phyloP scores from a whole-genome alignment of 2,113 vertebrate species.

The Myrmecophaga tridactyla region DNA sequence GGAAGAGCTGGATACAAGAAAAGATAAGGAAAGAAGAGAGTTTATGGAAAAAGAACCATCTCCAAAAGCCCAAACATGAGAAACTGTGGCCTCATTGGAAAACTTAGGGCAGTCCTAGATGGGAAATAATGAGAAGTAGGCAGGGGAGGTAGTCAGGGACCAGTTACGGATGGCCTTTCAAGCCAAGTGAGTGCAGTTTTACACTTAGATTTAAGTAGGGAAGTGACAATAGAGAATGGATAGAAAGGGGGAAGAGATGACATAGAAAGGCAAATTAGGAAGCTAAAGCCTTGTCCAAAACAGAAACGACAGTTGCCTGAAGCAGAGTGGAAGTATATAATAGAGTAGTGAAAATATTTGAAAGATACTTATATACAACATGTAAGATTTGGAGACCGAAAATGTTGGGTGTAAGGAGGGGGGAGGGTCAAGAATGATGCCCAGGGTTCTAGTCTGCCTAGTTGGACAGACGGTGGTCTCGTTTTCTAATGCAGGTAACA shows the following conservation, averaged over 20 bases:
- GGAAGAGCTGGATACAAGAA: not conserved
- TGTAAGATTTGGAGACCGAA: not conserved
- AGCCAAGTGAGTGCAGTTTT: not conserved
- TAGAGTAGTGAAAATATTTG: not conserved
- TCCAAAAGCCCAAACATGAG: not conserved
- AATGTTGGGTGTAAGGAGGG: not conserved
- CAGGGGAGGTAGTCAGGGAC: not conserved
- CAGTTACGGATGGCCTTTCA: not conserved
- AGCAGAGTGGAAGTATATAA: not conserved
- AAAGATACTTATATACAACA: not conserved
- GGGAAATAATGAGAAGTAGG: not conserved
- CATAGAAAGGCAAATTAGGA: not conserved
- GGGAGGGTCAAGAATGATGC: not conserved
- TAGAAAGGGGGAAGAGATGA: not conserved
- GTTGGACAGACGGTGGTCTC: not conserved
- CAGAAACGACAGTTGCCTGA: not conserved
- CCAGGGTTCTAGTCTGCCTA: not conserved
- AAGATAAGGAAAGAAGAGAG: not conserved
- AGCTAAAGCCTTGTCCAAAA: not conserved
- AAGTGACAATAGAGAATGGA: not conserved
- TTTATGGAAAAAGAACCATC: not conserved
- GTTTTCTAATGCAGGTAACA: not conserved
- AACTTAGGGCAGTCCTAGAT: not conserved
- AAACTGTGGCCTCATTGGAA: fast-evolving
- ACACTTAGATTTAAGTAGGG: not conserved